Conservation (phyloP, 2,888 invertebrate species). For the Lathronympha strigana region DNA sequence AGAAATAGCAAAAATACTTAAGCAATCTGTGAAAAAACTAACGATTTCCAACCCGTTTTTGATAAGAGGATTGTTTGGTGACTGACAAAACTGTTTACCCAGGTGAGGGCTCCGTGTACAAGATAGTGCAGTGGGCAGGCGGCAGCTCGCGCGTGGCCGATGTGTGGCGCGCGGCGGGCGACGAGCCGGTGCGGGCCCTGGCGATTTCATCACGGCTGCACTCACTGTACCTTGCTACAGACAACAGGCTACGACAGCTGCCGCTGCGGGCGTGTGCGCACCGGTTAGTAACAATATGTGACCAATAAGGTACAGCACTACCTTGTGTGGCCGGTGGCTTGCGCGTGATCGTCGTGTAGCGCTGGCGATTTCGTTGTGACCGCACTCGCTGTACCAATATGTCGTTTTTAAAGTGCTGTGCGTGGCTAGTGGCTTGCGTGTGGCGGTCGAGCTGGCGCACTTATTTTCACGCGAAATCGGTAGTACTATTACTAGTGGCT, state of each 20-base stretch:
- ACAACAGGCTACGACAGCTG: slow-evolving; percentile 82
- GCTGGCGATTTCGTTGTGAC: slow-evolving; percentile 75
- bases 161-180: slow-evolving; percentile 83
- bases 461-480: no score
- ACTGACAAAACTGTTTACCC: slow-evolving; percentile 20
- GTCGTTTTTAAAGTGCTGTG: no score
- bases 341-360: slow-evolving; percentile 85
- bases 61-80: not conserved
- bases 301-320: slow-evolving; percentile 78
- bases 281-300: slow-evolving; percentile 71
- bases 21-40: no score
- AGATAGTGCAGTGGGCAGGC: slow-evolving; percentile 86
- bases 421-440: no score
- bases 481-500: no score
- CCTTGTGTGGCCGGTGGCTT: slow-evolving; percentile 83
- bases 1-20: no score
- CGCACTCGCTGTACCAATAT: slow-evolving; percentile 75
- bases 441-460: no score
- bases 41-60: no score
- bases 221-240: slow-evolving; percentile 85
- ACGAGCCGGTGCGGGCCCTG: slow-evolving; percentile 84
- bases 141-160: slow-evolving; percentile 83
- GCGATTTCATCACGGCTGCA: slow-evolving; percentile 82
- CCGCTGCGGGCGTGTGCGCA: slow-evolving; percentile 79
- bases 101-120: slow-evolving; percentile 86